These are phyloP conservation scores for Elephantulus edwardii DNA, from an alignment of 2,113 vertebrate genomes.

Conservation along the genomic window DNA sequence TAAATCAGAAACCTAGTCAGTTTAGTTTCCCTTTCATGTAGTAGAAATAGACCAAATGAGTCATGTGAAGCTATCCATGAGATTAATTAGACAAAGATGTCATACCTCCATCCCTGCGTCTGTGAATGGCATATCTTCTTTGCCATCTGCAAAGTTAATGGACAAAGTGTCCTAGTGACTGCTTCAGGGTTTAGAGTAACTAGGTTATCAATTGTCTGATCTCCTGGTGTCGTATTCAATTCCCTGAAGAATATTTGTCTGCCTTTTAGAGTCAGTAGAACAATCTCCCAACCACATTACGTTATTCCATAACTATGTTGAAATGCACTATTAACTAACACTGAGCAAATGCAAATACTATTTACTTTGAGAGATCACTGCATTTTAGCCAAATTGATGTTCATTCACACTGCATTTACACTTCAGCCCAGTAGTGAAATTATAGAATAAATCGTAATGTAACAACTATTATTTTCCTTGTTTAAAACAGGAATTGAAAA, in stretches of 20 bases:
- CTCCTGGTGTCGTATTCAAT: slow-evolving; percentile 83
- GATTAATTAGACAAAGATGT: slow-evolving; percentile 84
- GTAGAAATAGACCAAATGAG: slow-evolving; percentile 80
- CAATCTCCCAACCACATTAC: slow-evolving; percentile 64
- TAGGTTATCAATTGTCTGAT: slow-evolving; percentile 78
- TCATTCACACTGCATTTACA: slow-evolving; percentile 68
- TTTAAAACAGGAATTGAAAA: slow-evolving; percentile 61
- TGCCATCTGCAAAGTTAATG: slow-evolving; percentile 84
- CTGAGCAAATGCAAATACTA: slow-evolving; percentile 53
- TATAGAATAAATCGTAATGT: slow-evolving; percentile 57
- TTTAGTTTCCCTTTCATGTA: slow-evolving; percentile 79
- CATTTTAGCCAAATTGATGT: slow-evolving; percentile 64
- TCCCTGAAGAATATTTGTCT: slow-evolving; percentile 64
- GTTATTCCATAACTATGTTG: slow-evolving; percentile 61
- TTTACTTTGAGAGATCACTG: slow-evolving; percentile 65
- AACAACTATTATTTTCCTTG: slow-evolving; percentile 70
- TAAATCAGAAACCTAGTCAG: slow-evolving; percentile 72
- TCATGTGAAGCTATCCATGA: slow-evolving; percentile 83
- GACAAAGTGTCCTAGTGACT: slow-evolving; percentile 77
- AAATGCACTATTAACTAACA: slow-evolving; percentile 68
- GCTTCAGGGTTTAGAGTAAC: slow-evolving; percentile 74
- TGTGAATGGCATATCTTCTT: slow-evolving; percentile 81
- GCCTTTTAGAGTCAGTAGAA: slow-evolving; percentile 75
- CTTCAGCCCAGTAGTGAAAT: slow-evolving; percentile 70
- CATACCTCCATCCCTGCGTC: slow-evolving; percentile 80